phyloP scores from a whole-genome alignment of 2,113 vertebrate species.

The Accipiter cooperii region DNA sequence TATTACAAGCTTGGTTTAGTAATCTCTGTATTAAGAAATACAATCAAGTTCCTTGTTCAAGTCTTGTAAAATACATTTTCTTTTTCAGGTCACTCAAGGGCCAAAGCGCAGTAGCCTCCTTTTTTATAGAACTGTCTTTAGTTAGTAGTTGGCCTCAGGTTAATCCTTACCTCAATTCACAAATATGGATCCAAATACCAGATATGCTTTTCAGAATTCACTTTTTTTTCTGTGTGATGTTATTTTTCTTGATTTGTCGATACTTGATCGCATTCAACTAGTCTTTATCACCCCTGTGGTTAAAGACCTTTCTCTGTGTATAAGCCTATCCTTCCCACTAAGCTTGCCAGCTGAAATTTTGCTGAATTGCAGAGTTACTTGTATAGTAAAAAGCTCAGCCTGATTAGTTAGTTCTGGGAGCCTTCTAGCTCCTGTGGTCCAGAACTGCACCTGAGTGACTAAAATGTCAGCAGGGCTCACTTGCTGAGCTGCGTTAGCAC shows the following conservation, averaged over 20 bases:
- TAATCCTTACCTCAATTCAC: not conserved
- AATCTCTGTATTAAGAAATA: not conserved
- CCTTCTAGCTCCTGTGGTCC: not conserved
- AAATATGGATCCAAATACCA: not conserved
- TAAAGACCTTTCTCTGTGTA: not conserved
- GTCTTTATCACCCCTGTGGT: not conserved
- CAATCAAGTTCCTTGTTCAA: not conserved
- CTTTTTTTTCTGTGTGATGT: not conserved
- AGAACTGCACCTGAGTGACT: not conserved
- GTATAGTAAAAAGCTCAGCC: not conserved
- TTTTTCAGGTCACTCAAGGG: not conserved
- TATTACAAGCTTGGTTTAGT: not conserved
- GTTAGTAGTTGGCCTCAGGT: not conserved
- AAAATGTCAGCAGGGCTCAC: not conserved
- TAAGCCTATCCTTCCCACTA: not conserved
- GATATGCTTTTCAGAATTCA: not conserved
- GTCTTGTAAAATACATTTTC: not conserved
- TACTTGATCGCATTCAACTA: not conserved
- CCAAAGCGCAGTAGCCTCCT: not conserved
- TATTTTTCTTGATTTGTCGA: not conserved
- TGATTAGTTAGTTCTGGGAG: not conserved
- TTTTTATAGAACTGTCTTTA: not conserved
- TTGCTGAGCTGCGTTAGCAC: not conserved
- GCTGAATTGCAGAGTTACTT: not conserved
- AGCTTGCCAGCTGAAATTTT: not conserved